Base-by-base conservation (phyloP, 2,888 invertebrate species). In the Meghimatium bilineatum region DNA sequence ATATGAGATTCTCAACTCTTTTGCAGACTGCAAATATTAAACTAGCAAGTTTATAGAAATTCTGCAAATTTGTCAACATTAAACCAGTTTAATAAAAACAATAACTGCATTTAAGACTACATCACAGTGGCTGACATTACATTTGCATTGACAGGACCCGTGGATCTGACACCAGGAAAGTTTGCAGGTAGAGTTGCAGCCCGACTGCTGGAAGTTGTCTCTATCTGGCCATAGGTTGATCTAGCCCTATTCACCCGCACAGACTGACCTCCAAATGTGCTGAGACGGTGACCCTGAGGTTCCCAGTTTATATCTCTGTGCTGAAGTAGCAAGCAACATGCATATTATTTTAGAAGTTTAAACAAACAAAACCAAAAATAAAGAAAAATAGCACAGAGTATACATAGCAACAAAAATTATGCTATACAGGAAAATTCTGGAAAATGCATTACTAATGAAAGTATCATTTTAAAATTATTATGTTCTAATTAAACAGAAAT, bases 171-270 rank as follows among this genome's bases (percentile, higher is more conserved):
- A 60, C 36, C 77, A 26, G 67, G 76, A 60, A 84, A 84, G 71
- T 84, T 84, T 69, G 84, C 80, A 66, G 84, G 84, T n/a, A 84
- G 84, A 23, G 84, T 84, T n/a, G 84, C 67, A 23, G 80, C 36
- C 63, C 67, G 74, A 66, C 63, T 80, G 52, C 23, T 60, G 1
- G 26, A 26, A 38, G 71, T 38, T 66, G 76, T 52, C 71, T 84
- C 84, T 26, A 80, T 69, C 26, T 75, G 80, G n/a, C 84, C 80
- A 60, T 76, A 76, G n/a, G 84, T 76, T 36, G 84, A 84, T 67
- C 36, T 76, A 29, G 84, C 77, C 56, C 67, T 80, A 2, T 23
- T 76, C 1, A 44, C n/a, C 36, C 84, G 38, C 67, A 69, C 26
- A 10, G 84, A 69, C 34, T 69, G 76, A 26, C 60, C 80, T 69